phyloP scores from a whole-genome alignment of 2,797 vertebrate genomes.

The Cetoscarus ocellatus region DNA sequence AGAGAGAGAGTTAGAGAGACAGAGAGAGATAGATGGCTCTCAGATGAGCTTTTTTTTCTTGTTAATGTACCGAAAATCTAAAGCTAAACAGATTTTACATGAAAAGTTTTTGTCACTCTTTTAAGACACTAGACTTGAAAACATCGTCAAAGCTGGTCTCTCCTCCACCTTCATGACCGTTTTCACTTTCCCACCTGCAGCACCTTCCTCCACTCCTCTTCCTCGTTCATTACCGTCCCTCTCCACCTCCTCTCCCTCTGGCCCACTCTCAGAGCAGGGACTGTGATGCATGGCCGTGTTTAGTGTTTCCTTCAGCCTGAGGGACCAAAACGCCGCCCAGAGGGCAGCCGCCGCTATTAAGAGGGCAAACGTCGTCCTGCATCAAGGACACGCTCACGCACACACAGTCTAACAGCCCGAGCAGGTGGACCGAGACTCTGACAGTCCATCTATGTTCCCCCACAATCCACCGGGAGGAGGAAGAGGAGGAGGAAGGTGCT shows the following conservation, averaged over 20 bases:
- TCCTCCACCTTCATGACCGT: too few relatives aligned
- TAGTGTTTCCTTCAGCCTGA: slow-evolving; percentile 33
- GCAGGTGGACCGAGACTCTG: slow-evolving; percentile 45
- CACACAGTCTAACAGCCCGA: slow-evolving; percentile 19
- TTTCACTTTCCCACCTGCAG: background rate
- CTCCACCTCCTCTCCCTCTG: background rate
- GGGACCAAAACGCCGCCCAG: slow-evolving; percentile 37
- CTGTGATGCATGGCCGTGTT: slow-evolving; percentile 70
- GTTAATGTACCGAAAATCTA: too few relatives aligned
- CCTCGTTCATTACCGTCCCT: background rate
- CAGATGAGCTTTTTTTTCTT: too few relatives aligned
- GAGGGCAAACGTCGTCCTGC: slow-evolving; percentile 41
- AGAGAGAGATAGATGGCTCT: too few relatives aligned
- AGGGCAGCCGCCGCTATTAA: slow-evolving; percentile 54
- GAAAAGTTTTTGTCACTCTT: too few relatives aligned
- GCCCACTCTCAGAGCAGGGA: slow-evolving; percentile 23
- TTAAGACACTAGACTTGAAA: too few relatives aligned
- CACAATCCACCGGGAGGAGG: slow-evolving; percentile 47
- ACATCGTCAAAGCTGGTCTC: too few relatives aligned
- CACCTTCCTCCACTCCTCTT: background rate
- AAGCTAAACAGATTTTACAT: too few relatives aligned
- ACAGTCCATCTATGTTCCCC: slow-evolving; percentile 67
- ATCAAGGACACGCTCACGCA: slow-evolving; percentile 29
- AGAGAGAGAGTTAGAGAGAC: too few relatives aligned
- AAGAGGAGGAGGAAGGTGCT: slow-evolving; percentile 30